Evolutionary conservation across 2,113 vertebrate genomes (phyloP).

Genomic region (Percopsis transmontana): DNA sequence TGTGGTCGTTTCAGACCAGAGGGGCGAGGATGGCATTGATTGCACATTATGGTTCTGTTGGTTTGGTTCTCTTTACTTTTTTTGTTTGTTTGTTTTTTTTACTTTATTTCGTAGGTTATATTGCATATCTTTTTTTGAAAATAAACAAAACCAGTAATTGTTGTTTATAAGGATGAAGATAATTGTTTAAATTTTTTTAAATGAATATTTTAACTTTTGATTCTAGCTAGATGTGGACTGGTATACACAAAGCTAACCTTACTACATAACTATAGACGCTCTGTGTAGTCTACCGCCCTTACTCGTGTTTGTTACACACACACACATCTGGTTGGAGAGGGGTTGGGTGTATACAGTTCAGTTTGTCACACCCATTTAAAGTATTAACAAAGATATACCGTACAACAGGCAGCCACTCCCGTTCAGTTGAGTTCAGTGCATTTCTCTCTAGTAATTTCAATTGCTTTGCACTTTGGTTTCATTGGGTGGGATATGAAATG

Average conservation of each 20-base stretch:
- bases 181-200: constrained; percentile 45
- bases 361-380: neutral
- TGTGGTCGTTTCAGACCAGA: constrained; percentile 64
- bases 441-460: constrained; percentile 34
- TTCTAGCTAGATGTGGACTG: constrained; percentile 56
- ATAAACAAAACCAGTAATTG: constrained; percentile 55
- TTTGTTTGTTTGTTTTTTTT: constrained; percentile 29
- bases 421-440: constrained; percentile 15
- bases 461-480: constrained; percentile 59
- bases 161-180: constrained; percentile 49
- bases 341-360: constrained; percentile 9
- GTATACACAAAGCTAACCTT: constrained; percentile 44
- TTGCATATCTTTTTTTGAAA: constrained; percentile 67
- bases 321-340: neutral
- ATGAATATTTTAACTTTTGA: constrained; percentile 62
- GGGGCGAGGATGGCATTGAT: constrained; percentile 65
- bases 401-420: neutral
- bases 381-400: neutral
- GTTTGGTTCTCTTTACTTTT: constrained; percentile 35
- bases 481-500: constrained; percentile 40
- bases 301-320: constrained; percentile 29
- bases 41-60: constrained; percentile 49
- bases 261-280: constrained; percentile 29
- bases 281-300: constrained; percentile 22
- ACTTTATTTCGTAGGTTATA: constrained; percentile 68